Conservation (phyloP, 2,797 vertebrate genomes). For the Taeniopygia guttata region DNA sequence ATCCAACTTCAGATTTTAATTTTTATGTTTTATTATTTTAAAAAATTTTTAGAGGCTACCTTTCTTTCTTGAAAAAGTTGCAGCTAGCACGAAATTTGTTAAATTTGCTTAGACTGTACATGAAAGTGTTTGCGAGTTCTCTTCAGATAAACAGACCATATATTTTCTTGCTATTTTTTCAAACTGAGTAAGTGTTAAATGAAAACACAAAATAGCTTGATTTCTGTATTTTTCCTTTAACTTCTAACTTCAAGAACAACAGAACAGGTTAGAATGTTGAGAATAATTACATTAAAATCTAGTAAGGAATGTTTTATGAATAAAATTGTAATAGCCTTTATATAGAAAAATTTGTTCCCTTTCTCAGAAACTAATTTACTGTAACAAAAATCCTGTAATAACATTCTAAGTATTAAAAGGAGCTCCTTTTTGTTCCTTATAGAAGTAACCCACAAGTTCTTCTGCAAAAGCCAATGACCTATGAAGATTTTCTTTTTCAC, state of each 20-base stretch:
- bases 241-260: not conserved
- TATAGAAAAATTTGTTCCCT: not conserved
- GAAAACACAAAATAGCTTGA: not conserved
- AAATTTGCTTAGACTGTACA: not conserved
- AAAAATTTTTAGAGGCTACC: not conserved
- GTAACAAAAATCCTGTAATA: not conserved
- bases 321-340: not conserved
- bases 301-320: not conserved
- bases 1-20: not conserved
- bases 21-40: not conserved
- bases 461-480: not conserved
- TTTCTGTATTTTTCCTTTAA: not conserved
- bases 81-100: not conserved
- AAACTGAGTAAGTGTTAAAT: not conserved
- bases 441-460: not conserved
- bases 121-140: not conserved
- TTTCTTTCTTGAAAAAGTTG: not conserved
- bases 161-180: not conserved
- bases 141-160: not conserved
- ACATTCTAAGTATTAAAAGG: not conserved
- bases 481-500: not conserved
- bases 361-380: not conserved
- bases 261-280: not conserved
- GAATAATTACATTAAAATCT: not conserved
- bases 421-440: not conserved